Evolutionary conservation across 1,140 invertebrate species (phyloP), one percentile per base, ranked within the genome.

Genomic region (Drosophila obscura): DNA sequence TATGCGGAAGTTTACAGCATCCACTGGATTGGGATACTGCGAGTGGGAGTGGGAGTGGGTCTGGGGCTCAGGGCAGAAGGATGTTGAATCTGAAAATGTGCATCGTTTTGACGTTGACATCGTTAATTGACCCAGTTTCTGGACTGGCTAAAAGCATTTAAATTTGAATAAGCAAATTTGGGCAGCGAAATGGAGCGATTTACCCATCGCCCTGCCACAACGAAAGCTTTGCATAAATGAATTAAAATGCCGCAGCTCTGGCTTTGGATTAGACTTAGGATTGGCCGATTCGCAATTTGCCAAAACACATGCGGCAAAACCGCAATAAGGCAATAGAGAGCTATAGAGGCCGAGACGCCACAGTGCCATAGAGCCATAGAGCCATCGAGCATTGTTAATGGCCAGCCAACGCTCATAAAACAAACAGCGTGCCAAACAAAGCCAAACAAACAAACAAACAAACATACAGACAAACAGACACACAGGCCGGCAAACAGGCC

Each of bases 81-180:
- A 13, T 31, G 28, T 50, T 59, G 57, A 50, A 9, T 72, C 26
- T 52, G 53, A 61, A 65, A 73, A 75, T 75, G 64, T 73, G 66
- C 60, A 80, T 63, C 66, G 64, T 62, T 75, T 75, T 73, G 73
- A 66, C 74, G 74, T 64, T 81, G 82, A 74, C 64, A 64, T 56
- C 73, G 61, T 81, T 78, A 85, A 85, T 87, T 85, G 82, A 82
- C 82, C 83, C 69, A 85, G 49, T 75, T 87, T 78, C 63, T 39
- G 56, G 62, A 71, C 78, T 85, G 62, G 77, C 68, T 71, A 60
- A 78, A 75, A 87, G 46, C 69, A 65, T 71, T 85, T 77, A 64
- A 85, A 75, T 87, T 87, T 87, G 82, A 81, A 66, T 87, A 85
- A 78, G 55, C 72, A 79, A 83, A 73, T 73, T 73, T 68, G 44